A percentile compares a stretch with the other conserved stretches of the same genome.
phyloP scores from a whole-genome alignment of 2,113 vertebrate species.

The Fukomys damarensis region DNA sequence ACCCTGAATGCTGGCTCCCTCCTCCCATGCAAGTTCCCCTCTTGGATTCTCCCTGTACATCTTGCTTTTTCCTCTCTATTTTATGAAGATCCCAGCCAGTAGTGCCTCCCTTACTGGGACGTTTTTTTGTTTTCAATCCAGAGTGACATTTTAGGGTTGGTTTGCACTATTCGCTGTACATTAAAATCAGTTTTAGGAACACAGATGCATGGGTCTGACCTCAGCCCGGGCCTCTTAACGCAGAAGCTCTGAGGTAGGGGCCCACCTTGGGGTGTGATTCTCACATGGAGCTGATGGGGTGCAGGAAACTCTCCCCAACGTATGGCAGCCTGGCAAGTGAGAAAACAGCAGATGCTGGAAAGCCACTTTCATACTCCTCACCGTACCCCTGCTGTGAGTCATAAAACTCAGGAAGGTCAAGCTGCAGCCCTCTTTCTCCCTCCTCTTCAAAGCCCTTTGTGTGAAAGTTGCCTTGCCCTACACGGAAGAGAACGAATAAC shows the following conservation, averaged over 20 bases:
- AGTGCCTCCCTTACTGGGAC: neutral
- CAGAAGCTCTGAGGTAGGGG: neutral
- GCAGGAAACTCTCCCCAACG: neutral
- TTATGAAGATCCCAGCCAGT: neutral
- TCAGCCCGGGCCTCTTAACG: neutral
- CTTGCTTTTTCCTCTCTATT: neutral
- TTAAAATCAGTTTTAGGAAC: neutral
- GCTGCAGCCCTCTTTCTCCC: neutral
- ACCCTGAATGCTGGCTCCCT: neutral
- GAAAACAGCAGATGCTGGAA: neutral
- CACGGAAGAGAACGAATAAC: too few relatives aligned
- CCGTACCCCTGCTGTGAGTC: neutral
- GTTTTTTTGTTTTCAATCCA: neutral
- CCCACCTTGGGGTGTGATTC: neutral
- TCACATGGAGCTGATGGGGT: neutral
- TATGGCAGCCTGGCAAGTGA: neutral
- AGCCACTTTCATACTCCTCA: neutral
- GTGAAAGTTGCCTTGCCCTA: neutral
- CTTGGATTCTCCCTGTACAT: neutral
- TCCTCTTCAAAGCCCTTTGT: neutral
- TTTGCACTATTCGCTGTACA: neutral
- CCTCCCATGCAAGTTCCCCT: neutral
- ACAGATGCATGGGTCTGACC: neutral
- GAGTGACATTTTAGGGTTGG: neutral
- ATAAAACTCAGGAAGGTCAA: neutral